These are phyloP conservation scores for Andricus quercusramuli DNA, from an alignment of 2,888 invertebrate species.

Conservation along the genomic window DNA sequence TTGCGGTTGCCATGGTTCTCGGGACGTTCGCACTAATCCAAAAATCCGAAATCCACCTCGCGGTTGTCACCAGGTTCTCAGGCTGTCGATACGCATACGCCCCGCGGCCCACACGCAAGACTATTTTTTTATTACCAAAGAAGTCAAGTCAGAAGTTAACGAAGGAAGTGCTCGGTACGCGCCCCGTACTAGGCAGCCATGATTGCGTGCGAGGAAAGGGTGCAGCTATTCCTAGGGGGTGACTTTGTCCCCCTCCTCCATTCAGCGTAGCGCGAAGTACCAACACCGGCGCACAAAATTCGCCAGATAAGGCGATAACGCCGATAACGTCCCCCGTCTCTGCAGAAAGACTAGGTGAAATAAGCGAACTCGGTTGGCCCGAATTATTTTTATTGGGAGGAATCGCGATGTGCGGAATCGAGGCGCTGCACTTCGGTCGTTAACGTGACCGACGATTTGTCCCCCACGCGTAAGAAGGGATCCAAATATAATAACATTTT, in stretches of 20 bases:
- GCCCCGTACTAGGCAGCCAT: slow-evolving; percentile 75
- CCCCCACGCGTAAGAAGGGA: slow-evolving; percentile 42
- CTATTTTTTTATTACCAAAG: slow-evolving; percentile 48
- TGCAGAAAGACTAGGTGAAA: neutral
- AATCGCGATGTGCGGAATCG: neutral
- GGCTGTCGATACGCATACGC: slow-evolving; percentile 27
- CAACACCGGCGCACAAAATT: slow-evolving; percentile 22
- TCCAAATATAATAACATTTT: slow-evolving; percentile 73
- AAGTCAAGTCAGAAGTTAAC: slow-evolving; percentile 45
- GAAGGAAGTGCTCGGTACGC: slow-evolving; percentile 59
- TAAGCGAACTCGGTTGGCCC: neutral
- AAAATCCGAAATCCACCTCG: slow-evolving; percentile 3
- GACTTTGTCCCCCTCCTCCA: slow-evolving; percentile 13
- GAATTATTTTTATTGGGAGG: neutral
- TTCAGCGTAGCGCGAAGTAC: neutral
- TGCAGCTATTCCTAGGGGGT: slow-evolving; percentile 64
- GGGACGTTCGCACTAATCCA: slow-evolving; percentile 3
- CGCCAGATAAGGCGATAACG: neutral
- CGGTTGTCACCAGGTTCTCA: neutral
- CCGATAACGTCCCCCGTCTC: slow-evolving; percentile 1
- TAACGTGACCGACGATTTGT: slow-evolving; percentile 21
- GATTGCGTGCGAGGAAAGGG: slow-evolving; percentile 74
- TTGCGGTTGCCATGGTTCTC: slow-evolving; percentile 39
- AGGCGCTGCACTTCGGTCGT: slow-evolving; percentile 31
- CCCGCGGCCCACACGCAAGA: slow-evolving; percentile 14